These are phyloP conservation scores for Echiichthys vipera DNA, from an alignment of 2,797 vertebrate genomes.

Conservation along the genomic window DNA sequence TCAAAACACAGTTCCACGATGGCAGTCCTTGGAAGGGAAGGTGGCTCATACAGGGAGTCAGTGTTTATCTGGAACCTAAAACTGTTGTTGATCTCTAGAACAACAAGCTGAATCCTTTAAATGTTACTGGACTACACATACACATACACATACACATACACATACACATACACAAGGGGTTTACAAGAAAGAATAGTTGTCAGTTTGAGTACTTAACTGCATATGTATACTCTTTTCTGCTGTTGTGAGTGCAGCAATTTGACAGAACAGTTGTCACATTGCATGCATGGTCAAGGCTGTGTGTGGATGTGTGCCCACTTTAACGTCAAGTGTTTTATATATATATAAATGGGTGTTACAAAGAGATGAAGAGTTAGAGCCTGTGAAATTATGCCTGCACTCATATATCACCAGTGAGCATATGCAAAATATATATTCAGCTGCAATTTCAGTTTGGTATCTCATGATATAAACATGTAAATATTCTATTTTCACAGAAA, in stretches of 20 bases:
- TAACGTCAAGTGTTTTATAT: slow-evolving; percentile 20
- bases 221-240: not conserved
- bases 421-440: not conserved
- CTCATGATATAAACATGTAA: not conserved
- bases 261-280: not conserved
- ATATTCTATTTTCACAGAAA: not conserved
- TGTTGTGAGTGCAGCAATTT: not conserved
- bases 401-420: not conserved
- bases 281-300: not conserved
- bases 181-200: not conserved
- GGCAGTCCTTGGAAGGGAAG: not conserved
- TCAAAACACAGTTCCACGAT: not conserved
- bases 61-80: not conserved
- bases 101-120: not conserved
- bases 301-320: slow-evolving; percentile 17
- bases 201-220: not conserved
- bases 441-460: not conserved
- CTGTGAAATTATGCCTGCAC: not conserved
- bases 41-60: not conserved
- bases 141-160: not conserved
- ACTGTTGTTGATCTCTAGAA: not conserved
- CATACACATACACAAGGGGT: not conserved
- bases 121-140: not conserved
- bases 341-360: too few relatives aligned
- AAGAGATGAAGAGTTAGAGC: slow-evolving; percentile 23